phyloP scores from a whole-genome alignment of 2,888 invertebrate species.

The Aspidapion aeneum region DNA sequence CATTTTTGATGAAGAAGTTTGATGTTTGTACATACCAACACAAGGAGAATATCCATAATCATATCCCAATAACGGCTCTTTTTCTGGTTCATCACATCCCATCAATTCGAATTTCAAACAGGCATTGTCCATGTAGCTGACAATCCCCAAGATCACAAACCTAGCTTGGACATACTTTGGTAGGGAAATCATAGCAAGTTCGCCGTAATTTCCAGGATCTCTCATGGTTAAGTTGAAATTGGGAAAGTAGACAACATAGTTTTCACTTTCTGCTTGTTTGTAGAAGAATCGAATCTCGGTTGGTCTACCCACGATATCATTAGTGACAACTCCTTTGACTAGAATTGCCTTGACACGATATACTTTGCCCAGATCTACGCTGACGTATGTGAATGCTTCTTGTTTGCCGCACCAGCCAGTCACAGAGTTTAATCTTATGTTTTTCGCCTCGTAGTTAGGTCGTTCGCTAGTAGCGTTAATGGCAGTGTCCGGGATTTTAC shows the following conservation, averaged over 20 bases:
- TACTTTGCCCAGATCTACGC: conserved; percentile 92
- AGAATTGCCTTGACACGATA: conserved; percentile 89
- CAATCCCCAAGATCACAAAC: conserved; percentile 89
- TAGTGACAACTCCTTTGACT: conserved; percentile 92
- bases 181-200: conserved; percentile 91
- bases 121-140: conserved; percentile 95
- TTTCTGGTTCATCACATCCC: conserved; percentile 87
- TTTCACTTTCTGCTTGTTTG: conserved; percentile 90
- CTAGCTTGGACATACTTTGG: conserved; percentile 92
- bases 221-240: conserved; percentile 93
- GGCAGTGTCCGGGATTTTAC: conserved; percentile 89
- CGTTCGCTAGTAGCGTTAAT: conserved; percentile 93
- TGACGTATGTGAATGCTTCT: conserved; percentile 94
- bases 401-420: conserved; percentile 97
- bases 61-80: conserved; percentile 83
- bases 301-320: conserved; percentile 92
- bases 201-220: conserved; percentile 95
- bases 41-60: conserved; percentile 93
- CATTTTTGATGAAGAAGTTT: too few species aligned
- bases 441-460: conserved; percentile 87
- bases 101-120: conserved; percentile 94
- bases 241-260: conserved; percentile 95
- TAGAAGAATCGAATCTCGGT: conserved; percentile 97
- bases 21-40: conserved; percentile 75
- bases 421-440: conserved; percentile 85